Evolutionary conservation across 2,797 vertebrate genomes (phyloP).

Genomic region (Choloepus didactylus): DNA sequence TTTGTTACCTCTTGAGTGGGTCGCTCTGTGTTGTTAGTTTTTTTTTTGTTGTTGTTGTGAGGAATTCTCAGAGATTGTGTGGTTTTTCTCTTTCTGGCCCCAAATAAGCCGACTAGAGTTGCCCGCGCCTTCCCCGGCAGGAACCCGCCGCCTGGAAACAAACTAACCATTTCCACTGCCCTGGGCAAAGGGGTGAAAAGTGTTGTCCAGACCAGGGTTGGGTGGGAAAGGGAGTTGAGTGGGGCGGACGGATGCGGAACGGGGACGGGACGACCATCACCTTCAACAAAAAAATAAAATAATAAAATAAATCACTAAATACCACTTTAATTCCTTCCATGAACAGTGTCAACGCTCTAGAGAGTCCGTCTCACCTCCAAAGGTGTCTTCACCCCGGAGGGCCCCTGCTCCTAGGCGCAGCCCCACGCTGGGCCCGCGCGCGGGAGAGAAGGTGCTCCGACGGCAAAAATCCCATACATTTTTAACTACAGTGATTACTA

Average conservation of each 20-base stretch:
- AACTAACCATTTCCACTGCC: slow-evolving; percentile 39
- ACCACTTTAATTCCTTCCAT: slow-evolving; percentile 54
- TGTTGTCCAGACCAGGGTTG: background rate
- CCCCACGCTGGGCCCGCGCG: slow-evolving; percentile 66
- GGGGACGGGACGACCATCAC: background rate
- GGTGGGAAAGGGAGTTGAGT: background rate
- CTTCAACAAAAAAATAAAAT: slow-evolving; percentile 4
- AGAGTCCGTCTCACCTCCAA: slow-evolving; percentile 53
- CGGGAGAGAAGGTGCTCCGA: slow-evolving; percentile 77
- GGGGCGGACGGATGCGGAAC: too few species aligned
- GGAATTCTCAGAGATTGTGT: slow-evolving; percentile 3
- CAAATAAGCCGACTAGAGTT: background rate
- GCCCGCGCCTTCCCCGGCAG: background rate
- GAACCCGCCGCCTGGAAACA: background rate
- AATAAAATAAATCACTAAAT: slow-evolving; percentile 56
- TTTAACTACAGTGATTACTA: slow-evolving; percentile 89
- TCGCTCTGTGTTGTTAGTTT: background rate
- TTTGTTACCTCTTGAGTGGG: slow-evolving; percentile 9
- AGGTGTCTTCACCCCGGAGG: slow-evolving; percentile 64
- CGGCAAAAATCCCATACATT: slow-evolving; percentile 86
- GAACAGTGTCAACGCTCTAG: slow-evolving; percentile 56
- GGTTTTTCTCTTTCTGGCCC: background rate
- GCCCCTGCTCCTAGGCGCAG: slow-evolving; percentile 41
- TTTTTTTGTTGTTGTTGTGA: background rate
- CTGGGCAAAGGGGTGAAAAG: background rate